Evolutionary conservation across 2,797 vertebrate genomes (phyloP).

Genomic region (Sebastes hopkinsi): DNA sequence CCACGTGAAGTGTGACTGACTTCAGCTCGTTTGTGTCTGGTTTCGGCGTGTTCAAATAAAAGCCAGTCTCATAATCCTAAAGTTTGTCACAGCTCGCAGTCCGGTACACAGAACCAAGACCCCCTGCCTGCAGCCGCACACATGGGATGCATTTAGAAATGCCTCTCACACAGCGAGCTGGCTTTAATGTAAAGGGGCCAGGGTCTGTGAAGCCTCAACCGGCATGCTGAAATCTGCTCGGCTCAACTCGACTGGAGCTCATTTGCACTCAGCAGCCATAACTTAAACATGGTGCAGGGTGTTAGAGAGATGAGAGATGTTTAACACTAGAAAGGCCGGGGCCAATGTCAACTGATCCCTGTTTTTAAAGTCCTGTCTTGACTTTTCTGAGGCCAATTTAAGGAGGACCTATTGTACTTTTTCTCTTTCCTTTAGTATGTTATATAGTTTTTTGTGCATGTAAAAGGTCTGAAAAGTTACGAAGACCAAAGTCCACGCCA

Average conservation of each 20-base stretch:
- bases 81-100: slow-evolving; percentile 70
- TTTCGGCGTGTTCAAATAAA: slow-evolving; percentile 64
- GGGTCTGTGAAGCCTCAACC: slow-evolving; percentile 49
- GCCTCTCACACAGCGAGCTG: slow-evolving; percentile 35
- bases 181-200: slow-evolving; percentile 56
- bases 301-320: slow-evolving; percentile 47
- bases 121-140: slow-evolving; percentile 43
- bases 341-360: slow-evolving; percentile 13
- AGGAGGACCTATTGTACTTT: background rate
- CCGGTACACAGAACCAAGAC: slow-evolving; percentile 50
- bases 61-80: slow-evolving; percentile 58
- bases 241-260: slow-evolving; percentile 48
- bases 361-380: slow-evolving; percentile 21
- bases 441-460: too few relatives aligned
- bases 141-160: slow-evolving; percentile 48
- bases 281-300: slow-evolving; percentile 41
- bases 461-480: too few relatives aligned
- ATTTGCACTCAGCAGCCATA: slow-evolving; percentile 50
- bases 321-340: slow-evolving; percentile 24
- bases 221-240: slow-evolving; percentile 27
- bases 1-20: slow-evolving; percentile 70
- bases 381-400: slow-evolving; percentile 10
- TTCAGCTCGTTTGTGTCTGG: slow-evolving; percentile 57
- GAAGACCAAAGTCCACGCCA: too few relatives aligned
- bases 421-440: too few relatives aligned